Conservation (phyloP, 2,113 vertebrate genomes). For the Podilymbus podiceps region DNA sequence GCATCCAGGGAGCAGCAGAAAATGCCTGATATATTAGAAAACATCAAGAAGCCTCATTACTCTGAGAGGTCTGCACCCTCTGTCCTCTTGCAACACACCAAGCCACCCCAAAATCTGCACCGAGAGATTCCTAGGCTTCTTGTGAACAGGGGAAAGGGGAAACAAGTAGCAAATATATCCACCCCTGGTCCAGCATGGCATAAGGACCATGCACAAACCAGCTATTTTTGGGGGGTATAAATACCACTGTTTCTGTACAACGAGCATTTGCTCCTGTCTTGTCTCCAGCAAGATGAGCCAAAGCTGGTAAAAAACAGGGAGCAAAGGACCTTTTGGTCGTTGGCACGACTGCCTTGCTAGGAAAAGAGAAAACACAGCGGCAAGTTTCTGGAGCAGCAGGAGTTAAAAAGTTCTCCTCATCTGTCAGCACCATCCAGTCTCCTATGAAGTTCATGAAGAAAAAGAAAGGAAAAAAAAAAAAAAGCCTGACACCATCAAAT, state of each 20-base stretch:
- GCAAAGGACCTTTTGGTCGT: background rate
- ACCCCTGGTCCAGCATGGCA: accelerated
- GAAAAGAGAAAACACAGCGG: background rate
- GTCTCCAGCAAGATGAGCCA: background rate
- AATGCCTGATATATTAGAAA: background rate
- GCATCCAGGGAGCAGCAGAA: background rate
- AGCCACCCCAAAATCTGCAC: background rate
- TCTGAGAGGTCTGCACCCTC: background rate
- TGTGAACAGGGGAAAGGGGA: background rate
- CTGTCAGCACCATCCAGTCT: background rate
- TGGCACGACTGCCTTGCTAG: background rate
- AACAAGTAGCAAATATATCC: background rate
- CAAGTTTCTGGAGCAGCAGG: background rate
- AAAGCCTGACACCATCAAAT: background rate
- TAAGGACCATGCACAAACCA: accelerated
- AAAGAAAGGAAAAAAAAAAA: background rate
- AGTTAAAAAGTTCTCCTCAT: background rate
- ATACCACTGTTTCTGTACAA: background rate
- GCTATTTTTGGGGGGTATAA: background rate
- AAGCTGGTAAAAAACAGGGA: background rate
- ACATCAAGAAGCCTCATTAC: background rate
- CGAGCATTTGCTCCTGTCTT: background rate
- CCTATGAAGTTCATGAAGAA: background rate
- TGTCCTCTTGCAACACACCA: background rate
- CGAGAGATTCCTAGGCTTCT: background rate